Evolutionary conservation across 1,140 invertebrate genomes (phyloP).

Genomic region (Anoplophora glabripennis): DNA sequence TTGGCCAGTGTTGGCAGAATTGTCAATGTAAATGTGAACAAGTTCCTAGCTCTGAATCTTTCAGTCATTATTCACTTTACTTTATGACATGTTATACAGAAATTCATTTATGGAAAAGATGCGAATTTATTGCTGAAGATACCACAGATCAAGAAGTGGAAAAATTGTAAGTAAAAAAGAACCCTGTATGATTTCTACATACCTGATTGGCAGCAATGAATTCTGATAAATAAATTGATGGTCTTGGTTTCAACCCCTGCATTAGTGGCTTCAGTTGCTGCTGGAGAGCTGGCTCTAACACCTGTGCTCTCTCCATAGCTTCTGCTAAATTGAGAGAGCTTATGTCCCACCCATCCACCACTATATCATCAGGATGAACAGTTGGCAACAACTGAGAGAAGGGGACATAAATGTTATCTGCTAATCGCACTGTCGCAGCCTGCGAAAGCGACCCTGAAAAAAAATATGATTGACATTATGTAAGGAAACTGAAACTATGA

Average conservation of each 20-base stretch:
- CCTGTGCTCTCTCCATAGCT: conserved; percentile 78
- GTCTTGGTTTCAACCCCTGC: conserved; percentile 71
- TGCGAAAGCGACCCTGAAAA: conserved; percentile 86
- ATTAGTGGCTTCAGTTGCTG: conserved; percentile 73
- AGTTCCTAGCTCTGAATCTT: no score
- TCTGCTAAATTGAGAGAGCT: conserved; percentile 80
- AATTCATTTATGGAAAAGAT: no score
- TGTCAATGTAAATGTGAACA: no score
- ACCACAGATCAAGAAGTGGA: conserved; percentile 17
- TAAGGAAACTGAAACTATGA: background rate
- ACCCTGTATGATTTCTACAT: conserved; percentile 28
- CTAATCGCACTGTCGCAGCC: conserved; percentile 79
- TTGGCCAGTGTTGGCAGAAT: no score
- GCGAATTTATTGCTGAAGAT: background rate
- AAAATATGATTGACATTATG: background rate
- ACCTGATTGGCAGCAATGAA: conserved; percentile 97
- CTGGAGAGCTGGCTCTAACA: conserved; percentile 69
- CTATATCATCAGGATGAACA: conserved; percentile 84
- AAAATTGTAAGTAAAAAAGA: background rate
- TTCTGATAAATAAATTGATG: conserved; percentile 84
- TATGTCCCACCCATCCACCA: conserved; percentile 96
- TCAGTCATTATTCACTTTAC: no score
- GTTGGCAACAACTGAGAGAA: conserved; percentile 83
- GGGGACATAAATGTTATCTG: conserved; percentile 76
- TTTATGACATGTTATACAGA: no score